Conservation (phyloP, 2,888 invertebrate genomes). For the Blera fallax region DNA sequence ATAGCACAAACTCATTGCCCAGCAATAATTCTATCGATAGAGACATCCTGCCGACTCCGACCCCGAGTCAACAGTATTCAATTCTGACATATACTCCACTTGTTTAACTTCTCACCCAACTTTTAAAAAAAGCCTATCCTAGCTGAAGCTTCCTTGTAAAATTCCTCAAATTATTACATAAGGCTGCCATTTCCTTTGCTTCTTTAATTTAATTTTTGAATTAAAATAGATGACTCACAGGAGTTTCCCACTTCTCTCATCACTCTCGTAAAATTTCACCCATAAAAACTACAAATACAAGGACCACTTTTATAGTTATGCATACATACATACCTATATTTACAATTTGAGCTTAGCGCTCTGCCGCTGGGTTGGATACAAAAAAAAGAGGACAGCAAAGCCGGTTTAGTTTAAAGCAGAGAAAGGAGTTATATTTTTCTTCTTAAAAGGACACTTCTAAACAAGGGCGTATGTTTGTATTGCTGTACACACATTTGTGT, state of each 20-base stretch:
- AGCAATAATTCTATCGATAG: no score
- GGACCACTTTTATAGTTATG: constrained; percentile 31
- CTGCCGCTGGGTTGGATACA: constrained; percentile 25
- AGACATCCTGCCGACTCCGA: no score
- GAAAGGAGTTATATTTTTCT: constrained; percentile 13
- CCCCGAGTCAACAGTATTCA: background rate
- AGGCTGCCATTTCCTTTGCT: constrained; percentile 3
- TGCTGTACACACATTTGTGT: background rate
- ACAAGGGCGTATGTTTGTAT: background rate
- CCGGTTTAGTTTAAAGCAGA: constrained; percentile 17
- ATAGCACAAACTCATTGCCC: no score
- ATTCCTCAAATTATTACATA: background rate
- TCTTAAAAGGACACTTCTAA: background rate
- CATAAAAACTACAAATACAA: background rate
- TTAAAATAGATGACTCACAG: constrained; percentile 35
- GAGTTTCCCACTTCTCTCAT: constrained; percentile 16
- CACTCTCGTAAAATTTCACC: background rate
- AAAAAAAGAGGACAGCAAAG: constrained; percentile 28
- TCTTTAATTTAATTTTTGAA: constrained; percentile 1
- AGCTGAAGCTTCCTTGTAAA: background rate
- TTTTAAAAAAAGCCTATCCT: background rate
- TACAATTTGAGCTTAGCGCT: constrained; percentile 43
- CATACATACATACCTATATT: constrained; percentile 45
- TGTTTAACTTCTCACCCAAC: background rate
- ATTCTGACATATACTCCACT: background rate